Evolutionary conservation across 2,888 invertebrate genomes (phyloP).

Genomic region (Drosophila paracracens): DNA sequence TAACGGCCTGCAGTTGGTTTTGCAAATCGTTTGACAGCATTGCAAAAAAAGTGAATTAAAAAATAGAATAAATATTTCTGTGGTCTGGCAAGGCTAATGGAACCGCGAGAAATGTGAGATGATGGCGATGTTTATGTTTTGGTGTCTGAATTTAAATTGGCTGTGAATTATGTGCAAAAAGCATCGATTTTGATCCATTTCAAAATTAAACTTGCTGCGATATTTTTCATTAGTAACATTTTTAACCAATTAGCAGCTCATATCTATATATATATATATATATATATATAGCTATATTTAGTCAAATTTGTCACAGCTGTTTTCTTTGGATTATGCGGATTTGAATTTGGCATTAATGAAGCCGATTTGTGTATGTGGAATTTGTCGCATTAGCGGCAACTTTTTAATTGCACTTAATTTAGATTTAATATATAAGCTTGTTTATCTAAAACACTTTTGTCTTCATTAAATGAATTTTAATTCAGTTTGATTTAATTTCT

Average conservation of each 20-base stretch:
- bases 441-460: neutral
- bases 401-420: conserved; percentile 55
- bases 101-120: conserved; percentile 12
- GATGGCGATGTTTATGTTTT: conserved; percentile 35
- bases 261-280: neutral
- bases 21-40: conserved; percentile 76
- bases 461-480: neutral
- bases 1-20: conserved; percentile 71
- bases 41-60: conserved; percentile 31
- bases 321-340: conserved; percentile 44
- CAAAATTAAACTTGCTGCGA: conserved; percentile 47
- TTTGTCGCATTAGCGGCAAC: conserved; percentile 41
- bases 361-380: conserved; percentile 47
- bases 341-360: conserved; percentile 48
- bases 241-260: conserved; percentile 13
- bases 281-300: neutral
- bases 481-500: neutral
- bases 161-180: conserved; percentile 72
- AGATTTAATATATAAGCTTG: conserved; percentile 3
- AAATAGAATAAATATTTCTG: conserved; percentile 68
- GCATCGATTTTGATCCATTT: conserved; percentile 54
- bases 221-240: conserved; percentile 52
- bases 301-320: conserved; percentile 54
- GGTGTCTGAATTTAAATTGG: conserved; percentile 59
- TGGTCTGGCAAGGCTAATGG: conserved; percentile 49